Evolutionary conservation across 2,113 vertebrate genomes (phyloP), one percentile per base, ranked within the genome.

Genomic region (Nyctibius bracteatus): DNA sequence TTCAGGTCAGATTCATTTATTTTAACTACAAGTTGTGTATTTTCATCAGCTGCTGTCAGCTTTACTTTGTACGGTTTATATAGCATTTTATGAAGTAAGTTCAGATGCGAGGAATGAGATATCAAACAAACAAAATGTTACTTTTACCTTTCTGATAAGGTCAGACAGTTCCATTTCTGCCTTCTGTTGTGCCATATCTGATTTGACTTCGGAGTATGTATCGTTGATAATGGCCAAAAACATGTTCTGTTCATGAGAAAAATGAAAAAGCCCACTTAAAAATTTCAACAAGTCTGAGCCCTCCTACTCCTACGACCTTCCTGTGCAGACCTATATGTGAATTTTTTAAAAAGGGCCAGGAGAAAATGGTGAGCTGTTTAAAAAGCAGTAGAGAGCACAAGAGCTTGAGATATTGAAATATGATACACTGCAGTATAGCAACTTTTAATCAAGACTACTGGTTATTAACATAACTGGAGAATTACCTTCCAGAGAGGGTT

Each of bases 211-310:
- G 1, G 99, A 99, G 94, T 99, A 99, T 0, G 99, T 98, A 95
- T 99, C 99, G 73, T 99, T 99, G 96, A 99, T 99, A 96, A 99
- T 99, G 72, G 99, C 99, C 97, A 99, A 97, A 98, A 99, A 99
- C 99, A 99, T 99, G 94, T 99, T 99, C 99, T 99, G 94, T 81
- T 96, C 30, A 71, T 51, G 62, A 96, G 58, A 94, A 44, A 89
- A 96, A 77, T 47, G 7, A 72, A 92, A 91, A 70, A 74, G 16
- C 3, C 15, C 80, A 13, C 46, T 86, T 88, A 73, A 63, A 88
- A 74, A 54, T 27, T 44, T 44, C 62, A 66, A 5, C 27, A 51
- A 68, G 49, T 49, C 46, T 43, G 8, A 95, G 46, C 8, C 37
- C 61, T 59, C 31, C 47, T 27, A 9, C 14, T 74, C 15, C 74